phyloP scores from a whole-genome alignment of 2,113 vertebrate genomes.

The Tragelaphus strepsiceros region DNA sequence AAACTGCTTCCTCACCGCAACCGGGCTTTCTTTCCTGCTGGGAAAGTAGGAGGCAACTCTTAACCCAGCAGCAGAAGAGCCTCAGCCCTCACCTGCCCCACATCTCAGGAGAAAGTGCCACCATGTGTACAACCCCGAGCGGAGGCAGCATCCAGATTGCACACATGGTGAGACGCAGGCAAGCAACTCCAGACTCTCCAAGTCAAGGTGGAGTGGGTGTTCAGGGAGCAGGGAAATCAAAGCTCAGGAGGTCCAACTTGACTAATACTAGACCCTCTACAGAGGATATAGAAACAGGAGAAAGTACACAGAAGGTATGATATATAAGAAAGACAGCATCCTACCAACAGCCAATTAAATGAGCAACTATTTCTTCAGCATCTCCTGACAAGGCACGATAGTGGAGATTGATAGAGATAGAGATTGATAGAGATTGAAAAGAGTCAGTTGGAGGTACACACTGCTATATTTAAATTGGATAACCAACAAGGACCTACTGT shows the following conservation, averaged over 20 bases:
- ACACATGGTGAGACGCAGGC: neutral
- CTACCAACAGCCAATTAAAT: neutral
- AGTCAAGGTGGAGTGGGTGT: neutral
- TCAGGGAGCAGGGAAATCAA: neutral
- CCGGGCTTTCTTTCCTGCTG: conserved; percentile 43
- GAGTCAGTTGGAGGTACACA: neutral
- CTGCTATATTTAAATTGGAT: neutral
- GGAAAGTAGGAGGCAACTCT: conserved; percentile 43
- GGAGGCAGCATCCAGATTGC: neutral
- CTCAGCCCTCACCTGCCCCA: conserved; percentile 47
- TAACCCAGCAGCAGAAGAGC: conserved; percentile 21
- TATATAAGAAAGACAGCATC: accelerated
- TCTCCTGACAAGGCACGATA: neutral
- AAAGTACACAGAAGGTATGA: neutral
- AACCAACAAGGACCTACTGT: neutral
- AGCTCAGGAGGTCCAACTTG: neutral
- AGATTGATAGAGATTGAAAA: neutral
- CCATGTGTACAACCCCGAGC: neutral
- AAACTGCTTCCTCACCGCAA: conserved; percentile 39
- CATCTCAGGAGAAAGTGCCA: conserved; percentile 46
- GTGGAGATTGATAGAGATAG: too few species aligned
- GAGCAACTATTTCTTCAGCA: neutral
- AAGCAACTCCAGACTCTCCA: neutral
- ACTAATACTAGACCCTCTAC: neutral
- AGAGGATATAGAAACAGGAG: neutral